phyloP scores from a whole-genome alignment of 2,888 invertebrate species.

The Drosophila picticornis region DNA sequence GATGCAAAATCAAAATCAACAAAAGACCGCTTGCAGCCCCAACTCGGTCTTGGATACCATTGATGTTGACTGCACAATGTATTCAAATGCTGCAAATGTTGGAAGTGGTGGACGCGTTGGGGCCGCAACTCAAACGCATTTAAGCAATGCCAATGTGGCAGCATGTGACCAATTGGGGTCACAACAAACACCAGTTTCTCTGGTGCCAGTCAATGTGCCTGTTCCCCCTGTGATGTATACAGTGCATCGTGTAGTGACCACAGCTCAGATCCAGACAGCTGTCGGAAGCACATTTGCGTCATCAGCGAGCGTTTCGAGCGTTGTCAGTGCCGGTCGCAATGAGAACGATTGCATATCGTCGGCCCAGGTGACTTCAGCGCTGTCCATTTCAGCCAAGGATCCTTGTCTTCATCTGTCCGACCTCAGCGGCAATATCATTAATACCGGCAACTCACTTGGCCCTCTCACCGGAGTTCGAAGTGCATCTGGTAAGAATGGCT shows the following conservation, averaged over 20 bases:
- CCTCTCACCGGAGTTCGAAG: conserved; percentile 70
- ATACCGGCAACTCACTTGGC: conserved; percentile 51
- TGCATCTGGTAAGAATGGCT: conserved; percentile 76
- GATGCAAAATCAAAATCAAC: conserved; percentile 57
- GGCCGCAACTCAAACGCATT: conserved; percentile 83
- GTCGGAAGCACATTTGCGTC: conserved; percentile 84
- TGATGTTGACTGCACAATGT: conserved; percentile 78
- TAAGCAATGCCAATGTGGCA: conserved; percentile 55
- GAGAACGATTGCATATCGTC: conserved; percentile 74
- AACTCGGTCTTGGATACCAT: conserved; percentile 66
- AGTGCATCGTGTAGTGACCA: conserved; percentile 85
- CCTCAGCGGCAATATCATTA: conserved; percentile 56
- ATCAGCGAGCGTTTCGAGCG: conserved; percentile 85
- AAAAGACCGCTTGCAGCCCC: conserved; percentile 53
- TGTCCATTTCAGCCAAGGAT: conserved; percentile 65
- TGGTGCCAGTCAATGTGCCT: conserved; percentile 70
- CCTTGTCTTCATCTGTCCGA: conserved; percentile 54
- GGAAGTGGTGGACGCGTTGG: conserved; percentile 75
- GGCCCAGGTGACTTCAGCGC: conserved; percentile 67
- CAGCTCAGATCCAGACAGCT: conserved; percentile 85
- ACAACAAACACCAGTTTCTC: conserved; percentile 60
- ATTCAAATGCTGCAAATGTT: conserved; percentile 56
- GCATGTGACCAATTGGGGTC: conserved; percentile 58
- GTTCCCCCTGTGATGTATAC: conserved; percentile 84
- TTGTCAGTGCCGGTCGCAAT: conserved; percentile 83